Percentiles rank a stretch among this genome's conserved stretches.
phyloP scores from a whole-genome alignment of 1,140 invertebrate species.

The Scaptomyza hsui region DNA sequence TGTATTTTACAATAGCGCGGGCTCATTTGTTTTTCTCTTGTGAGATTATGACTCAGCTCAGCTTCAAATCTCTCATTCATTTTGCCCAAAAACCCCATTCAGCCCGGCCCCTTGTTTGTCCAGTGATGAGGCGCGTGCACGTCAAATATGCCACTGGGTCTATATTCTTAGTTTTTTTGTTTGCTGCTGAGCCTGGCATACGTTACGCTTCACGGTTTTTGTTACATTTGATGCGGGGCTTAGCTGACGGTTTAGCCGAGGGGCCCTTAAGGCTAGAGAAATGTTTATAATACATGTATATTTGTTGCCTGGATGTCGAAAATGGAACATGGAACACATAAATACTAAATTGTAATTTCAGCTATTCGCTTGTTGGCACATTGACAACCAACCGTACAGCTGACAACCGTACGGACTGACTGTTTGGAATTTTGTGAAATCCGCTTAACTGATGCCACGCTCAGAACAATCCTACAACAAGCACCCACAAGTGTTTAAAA shows the following conservation, averaged over 20 bases:
- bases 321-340: slow-evolving; percentile 51
- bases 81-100: background rate
- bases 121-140: slow-evolving; percentile 52
- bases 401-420: too few relatives aligned
- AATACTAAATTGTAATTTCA: slow-evolving; percentile 75
- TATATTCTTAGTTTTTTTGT: slow-evolving; percentile 23
- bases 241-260: background rate
- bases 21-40: slow-evolving; percentile 31
- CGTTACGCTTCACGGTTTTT: slow-evolving; percentile 71
- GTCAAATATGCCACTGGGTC: slow-evolving; percentile 66
- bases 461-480: slow-evolving; percentile 8
- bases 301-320: slow-evolving; percentile 13
- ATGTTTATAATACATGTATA: slow-evolving; percentile 1
- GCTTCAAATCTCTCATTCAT: slow-evolving; percentile 9
- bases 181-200: slow-evolving; percentile 64
- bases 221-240: slow-evolving; percentile 42
- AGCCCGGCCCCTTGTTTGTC: slow-evolving; percentile 3
- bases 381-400: slow-evolving; percentile 40
- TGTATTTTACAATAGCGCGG: slow-evolving; percentile 11
- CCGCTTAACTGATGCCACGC: slow-evolving; percentile 50
- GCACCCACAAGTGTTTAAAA: slow-evolving; percentile 34
- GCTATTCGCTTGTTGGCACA: slow-evolving; percentile 64
- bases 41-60: slow-evolving; percentile 21
- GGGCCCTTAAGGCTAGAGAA: too few relatives aligned
- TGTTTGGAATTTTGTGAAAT: slow-evolving; percentile 47